Evolutionary conservation across 2,113 vertebrate genomes (phyloP).

Genomic region (Tyrannus savana): DNA sequence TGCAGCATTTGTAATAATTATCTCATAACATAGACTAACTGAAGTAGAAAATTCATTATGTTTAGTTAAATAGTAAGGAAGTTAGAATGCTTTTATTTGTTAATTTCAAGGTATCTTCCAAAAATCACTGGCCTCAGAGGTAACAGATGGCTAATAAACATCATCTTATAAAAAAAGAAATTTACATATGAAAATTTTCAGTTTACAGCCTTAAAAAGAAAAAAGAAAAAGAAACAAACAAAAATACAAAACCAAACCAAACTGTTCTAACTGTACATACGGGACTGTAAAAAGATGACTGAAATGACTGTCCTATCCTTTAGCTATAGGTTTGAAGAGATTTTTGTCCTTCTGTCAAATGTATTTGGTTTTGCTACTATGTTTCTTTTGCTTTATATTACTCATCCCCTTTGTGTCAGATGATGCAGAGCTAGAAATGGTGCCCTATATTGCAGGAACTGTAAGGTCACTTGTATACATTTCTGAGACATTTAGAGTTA

Average conservation of each 20-base stretch:
- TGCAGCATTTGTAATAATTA: conserved; percentile 74
- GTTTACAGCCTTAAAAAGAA: neutral
- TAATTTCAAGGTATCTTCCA: conserved; percentile 46
- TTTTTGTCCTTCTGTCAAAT: neutral
- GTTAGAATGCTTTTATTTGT: conserved; percentile 56
- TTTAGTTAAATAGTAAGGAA: conserved; percentile 59
- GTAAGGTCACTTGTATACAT: neutral
- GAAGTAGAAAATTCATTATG: conserved; percentile 71
- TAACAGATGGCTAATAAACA: conserved; percentile 17
- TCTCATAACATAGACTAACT: conserved; percentile 55
- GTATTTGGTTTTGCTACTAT: neutral
- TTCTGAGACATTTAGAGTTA: neutral
- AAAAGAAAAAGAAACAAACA: no score
- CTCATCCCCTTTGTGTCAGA: neutral
- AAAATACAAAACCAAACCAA: neutral
- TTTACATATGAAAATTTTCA: neutral
- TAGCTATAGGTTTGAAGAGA: neutral
- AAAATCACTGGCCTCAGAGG: neutral
- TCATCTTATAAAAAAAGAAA: neutral
- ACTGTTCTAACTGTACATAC: neutral
- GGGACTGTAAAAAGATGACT: neutral
- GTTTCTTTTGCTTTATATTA: neutral
- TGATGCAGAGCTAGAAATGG: neutral
- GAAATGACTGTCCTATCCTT: neutral
- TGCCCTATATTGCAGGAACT: neutral